Evolutionary conservation across 2,113 vertebrate species (phyloP), one percentile per base, ranked within the genome.

Genomic region (Oryzias woworae): DNA sequence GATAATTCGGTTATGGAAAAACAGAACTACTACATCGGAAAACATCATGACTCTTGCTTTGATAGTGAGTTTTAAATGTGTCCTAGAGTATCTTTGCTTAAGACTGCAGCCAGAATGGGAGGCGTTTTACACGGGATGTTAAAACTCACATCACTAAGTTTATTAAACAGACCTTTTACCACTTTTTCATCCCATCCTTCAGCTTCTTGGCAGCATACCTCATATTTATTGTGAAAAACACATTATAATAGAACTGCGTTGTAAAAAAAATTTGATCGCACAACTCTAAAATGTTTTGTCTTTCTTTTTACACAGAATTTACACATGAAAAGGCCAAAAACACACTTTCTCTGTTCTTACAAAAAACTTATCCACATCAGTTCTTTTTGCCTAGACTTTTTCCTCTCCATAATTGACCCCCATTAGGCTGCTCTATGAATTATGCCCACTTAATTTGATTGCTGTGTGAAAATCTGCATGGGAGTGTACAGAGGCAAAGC

Each of bases 361-460:
- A 20, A 54, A 75, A 52, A 41, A 14, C 56, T 12, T 45, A 20
- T 3, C 4, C 14, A 5, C 18, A 36, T 18, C 31, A 22, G 7
- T 45, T 17, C 41, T 7, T 51, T 12, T 62, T 56, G 46, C 22
- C 53, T 42, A 2, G 10, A 65, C 53, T 54, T 77, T 58, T 17
- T 49, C 20, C 48, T 49, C 43, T 28, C 28, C 4, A 45, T 61
- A 63, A 63, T 56, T 75, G 45, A 56, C 41, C 52, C 45, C 43
- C 57, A 71, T 71, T 78, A 53, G 58, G 56, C 63, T 58, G 15
- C 56, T 69, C 52, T 54, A 63, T 73, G 50, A 85, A 82, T 82
- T 80, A 64, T 68, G 44, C 72, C 45, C 81, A 55, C 55, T 77
- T 70, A 69, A 83, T 82, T 69, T 69, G 59, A 78, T 78, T 69